Percentiles rank a stretch among this genome's conserved stretches.
These are phyloP conservation scores for Heliconius eleuchia DNA, from an alignment of 1,140 invertebrate species.

Conservation along the genomic window DNA sequence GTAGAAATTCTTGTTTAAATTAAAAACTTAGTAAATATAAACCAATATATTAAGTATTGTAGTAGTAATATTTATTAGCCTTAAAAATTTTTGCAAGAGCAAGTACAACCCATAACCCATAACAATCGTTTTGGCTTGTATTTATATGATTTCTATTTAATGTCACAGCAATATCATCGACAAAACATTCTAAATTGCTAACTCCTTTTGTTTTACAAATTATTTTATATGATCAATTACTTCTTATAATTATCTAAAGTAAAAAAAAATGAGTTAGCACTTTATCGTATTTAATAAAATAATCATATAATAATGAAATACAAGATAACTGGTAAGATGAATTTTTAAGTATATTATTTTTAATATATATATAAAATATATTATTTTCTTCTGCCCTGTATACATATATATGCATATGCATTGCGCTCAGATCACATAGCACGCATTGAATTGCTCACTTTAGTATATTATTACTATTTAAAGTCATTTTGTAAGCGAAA, in stretches of 20 bases:
- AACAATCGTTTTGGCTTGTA: background rate
- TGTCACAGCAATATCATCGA: background rate
- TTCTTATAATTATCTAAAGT: background rate
- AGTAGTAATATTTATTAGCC: too few relatives aligned
- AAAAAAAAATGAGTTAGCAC: background rate
- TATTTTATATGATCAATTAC: background rate
- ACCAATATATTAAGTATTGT: too few relatives aligned
- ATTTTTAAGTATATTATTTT: background rate
- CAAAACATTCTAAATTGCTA: background rate
- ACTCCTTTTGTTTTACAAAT: background rate
- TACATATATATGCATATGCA: constrained; percentile 22
- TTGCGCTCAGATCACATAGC: constrained; percentile 48
- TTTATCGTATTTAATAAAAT: background rate
- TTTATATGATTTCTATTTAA: background rate
- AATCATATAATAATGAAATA: background rate
- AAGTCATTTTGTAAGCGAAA: constrained; percentile 43
- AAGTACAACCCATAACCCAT: too few relatives aligned
- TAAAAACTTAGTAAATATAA: too few relatives aligned
- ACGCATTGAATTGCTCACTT: constrained; percentile 53
- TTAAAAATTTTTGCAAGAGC: too few relatives aligned
- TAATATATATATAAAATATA: constrained; percentile 23
- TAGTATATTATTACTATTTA: constrained; percentile 43
- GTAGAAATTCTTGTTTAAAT: too few relatives aligned
- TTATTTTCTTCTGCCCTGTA: constrained; percentile 45
- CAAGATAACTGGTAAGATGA: background rate